Conservation (phyloP, 53 echinoderm and acorn worm species). For the Luidia sarsii region DNA sequence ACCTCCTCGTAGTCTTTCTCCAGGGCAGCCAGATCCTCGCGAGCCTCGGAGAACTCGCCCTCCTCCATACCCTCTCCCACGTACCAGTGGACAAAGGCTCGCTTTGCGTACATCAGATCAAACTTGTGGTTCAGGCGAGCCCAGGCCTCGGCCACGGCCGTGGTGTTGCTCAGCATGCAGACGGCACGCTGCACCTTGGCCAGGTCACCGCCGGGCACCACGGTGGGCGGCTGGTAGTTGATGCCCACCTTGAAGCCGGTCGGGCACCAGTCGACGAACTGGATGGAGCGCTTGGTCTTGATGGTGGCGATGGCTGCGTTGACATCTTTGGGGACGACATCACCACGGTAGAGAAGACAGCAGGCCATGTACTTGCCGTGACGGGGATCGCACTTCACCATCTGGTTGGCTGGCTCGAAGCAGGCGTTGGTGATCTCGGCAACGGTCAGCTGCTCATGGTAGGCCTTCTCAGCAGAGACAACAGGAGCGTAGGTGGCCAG, state of each 20-base stretch:
- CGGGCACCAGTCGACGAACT: constrained; percentile 99
- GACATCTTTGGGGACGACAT: constrained; percentile 98
- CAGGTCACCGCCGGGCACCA: constrained; percentile 96
- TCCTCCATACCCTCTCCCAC: constrained; percentile 99
- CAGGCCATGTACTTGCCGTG: constrained; percentile 99
- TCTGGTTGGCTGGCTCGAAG: constrained; percentile 92
- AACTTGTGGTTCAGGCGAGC: constrained; percentile 99
- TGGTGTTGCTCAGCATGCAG: constrained; percentile 99
- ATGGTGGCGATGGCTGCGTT: constrained; percentile 95
- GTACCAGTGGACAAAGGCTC: constrained; percentile 99
- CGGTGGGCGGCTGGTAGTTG: constrained; percentile 98
- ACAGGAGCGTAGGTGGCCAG: constrained; percentile 82
- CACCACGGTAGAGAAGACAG: constrained; percentile 94
- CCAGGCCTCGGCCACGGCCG: constrained; percentile 99
- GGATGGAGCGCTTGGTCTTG: constrained; percentile 99
- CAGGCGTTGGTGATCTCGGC: constrained; percentile 77
- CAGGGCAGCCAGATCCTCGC: constrained; percentile 93
- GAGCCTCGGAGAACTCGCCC: constrained; percentile 98
- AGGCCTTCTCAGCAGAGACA: constrained; percentile 84
- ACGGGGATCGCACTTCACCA: constrained; percentile 98
- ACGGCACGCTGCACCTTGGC: constrained; percentile 99
- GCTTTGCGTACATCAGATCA: constrained; percentile 99
- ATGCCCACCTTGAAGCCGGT: constrained; percentile 99
- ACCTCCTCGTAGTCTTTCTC: constrained; percentile 92
- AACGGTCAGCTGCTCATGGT: constrained; percentile 80